A percentile compares a stretch with the other conserved stretches of the same genome.
Evolutionary conservation across 1,140 invertebrate species (phyloP).

Genomic region (Pachypeltis micranthus): DNA sequence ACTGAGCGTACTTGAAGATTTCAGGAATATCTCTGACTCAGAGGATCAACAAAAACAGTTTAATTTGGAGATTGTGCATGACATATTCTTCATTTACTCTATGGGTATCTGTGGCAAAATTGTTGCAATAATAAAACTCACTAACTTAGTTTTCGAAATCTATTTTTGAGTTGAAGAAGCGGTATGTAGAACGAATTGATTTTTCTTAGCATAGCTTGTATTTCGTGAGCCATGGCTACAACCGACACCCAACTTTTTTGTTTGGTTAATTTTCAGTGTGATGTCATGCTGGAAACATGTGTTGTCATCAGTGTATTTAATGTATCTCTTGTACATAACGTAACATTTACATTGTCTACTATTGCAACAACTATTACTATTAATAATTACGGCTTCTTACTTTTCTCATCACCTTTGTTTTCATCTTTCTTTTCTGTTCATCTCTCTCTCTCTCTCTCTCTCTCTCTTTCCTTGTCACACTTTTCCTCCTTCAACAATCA

Average conservation of each 20-base stretch:
- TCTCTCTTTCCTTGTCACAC: conserved; percentile 38
- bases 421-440: conserved; percentile 33
- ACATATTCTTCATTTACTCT: neutral
- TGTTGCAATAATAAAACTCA: too few species aligned
- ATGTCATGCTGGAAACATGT: conserved; percentile 13
- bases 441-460: conserved; percentile 40
- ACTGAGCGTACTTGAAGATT: too few species aligned
- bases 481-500: conserved; percentile 28
- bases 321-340: neutral
- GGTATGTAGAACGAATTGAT: too few species aligned
- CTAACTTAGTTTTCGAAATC: too few species aligned
- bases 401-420: conserved; percentile 12
- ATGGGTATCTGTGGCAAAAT: neutral
- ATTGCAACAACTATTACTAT: conserved; percentile 15
- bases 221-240: neutral
- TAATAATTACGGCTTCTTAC: too few species aligned
- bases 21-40: neutral
- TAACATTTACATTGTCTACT: neutral
- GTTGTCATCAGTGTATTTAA: conserved; percentile 3
- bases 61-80: neutral
- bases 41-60: neutral
- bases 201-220: neutral
- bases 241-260: neutral
- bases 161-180: too few species aligned
- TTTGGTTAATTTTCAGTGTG: conserved; percentile 12